phyloP scores from a whole-genome alignment of 2,113 vertebrate genomes.

The Ondatra zibethicus region DNA sequence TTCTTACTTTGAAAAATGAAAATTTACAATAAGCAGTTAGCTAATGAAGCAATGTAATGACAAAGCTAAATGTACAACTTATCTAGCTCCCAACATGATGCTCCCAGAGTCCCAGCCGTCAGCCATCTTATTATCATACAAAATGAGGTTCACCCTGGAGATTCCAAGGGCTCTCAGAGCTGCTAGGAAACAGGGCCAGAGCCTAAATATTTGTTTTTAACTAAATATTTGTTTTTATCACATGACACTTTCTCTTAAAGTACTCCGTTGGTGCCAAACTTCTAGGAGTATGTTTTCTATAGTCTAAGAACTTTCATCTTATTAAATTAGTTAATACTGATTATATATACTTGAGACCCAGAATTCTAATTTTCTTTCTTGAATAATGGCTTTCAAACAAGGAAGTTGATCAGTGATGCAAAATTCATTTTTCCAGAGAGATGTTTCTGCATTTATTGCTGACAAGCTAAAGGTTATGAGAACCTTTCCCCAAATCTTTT shows the following conservation, averaged over 20 bases:
- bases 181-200: background rate
- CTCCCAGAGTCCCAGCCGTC: background rate
- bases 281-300: background rate
- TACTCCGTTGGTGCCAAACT: background rate
- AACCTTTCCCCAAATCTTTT: background rate
- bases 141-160: background rate
- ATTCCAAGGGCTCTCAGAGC: background rate
- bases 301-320: background rate
- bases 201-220: background rate
- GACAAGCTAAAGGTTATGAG: background rate
- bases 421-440: background rate
- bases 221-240: background rate
- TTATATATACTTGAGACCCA: background rate
- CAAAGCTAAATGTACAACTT: background rate
- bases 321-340: background rate
- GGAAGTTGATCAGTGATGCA: background rate
- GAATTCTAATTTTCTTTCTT: background rate
- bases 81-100: background rate
- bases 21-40: background rate
- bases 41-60: background rate
- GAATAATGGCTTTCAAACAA: background rate
- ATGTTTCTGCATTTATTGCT: background rate
- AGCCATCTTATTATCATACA: background rate
- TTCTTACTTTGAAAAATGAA: constrained; percentile 16
- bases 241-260: background rate